Evolutionary conservation across 2,888 invertebrate genomes (phyloP).

Genomic region (Philereme vetulata): DNA sequence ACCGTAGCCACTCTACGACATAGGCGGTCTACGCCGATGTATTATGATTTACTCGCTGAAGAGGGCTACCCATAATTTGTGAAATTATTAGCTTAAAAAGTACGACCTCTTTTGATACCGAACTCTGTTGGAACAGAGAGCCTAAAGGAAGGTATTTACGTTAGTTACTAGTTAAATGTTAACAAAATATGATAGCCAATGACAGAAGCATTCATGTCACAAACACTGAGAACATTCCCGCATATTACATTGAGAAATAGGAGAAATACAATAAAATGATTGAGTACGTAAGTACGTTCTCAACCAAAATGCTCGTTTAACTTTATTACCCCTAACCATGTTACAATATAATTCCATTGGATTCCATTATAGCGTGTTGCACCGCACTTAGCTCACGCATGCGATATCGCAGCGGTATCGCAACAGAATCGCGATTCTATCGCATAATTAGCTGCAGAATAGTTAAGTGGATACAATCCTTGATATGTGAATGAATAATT

Average conservation of each 20-base stretch:
- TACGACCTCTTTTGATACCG: too few relatives aligned
- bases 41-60: conserved; percentile 10
- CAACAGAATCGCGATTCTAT: conserved; percentile 34
- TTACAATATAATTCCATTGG: neutral
- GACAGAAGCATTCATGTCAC: too few relatives aligned
- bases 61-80: conserved; percentile 12
- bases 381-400: conserved; percentile 28
- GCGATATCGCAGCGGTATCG: conserved; percentile 34
- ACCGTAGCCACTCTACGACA: conserved; percentile 35
- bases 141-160: too few relatives aligned
- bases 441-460: conserved; percentile 33
- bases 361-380: conserved; percentile 28
- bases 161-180: too few relatives aligned
- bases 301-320: neutral
- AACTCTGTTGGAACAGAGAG: too few relatives aligned
- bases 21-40: conserved; percentile 27
- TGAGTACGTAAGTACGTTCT: neutral
- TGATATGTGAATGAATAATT: neutral
- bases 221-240: too few relatives aligned
- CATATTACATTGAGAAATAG: too few relatives aligned
- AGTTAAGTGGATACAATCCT: conserved; percentile 16
- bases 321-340: neutral
- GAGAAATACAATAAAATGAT: too few relatives aligned
- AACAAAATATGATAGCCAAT: too few relatives aligned
- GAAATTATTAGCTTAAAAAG: conserved; percentile 3